A percentile compares a stretch with the other conserved stretches of the same genome.
phyloP scores from a whole-genome alignment of 2,888 invertebrate species.

The Mechanitis messenoides region DNA sequence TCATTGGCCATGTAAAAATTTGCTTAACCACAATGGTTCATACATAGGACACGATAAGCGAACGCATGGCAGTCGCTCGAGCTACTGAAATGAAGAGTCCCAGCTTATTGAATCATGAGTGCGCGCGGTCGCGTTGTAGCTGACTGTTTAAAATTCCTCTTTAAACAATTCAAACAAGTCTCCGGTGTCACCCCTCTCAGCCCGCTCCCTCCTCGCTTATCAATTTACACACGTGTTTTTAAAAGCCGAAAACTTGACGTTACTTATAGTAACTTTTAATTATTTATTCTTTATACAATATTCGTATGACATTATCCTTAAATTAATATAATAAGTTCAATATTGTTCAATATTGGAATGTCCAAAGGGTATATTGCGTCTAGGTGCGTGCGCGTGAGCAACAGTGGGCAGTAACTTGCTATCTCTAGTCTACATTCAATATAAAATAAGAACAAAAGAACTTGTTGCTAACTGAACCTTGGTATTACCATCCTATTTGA shows the following conservation, averaged over 20 bases:
- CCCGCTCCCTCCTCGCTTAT: conserved; percentile 31
- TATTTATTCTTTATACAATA: too few relatives aligned
- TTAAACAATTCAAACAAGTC: conserved; percentile 52
- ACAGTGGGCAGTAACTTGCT: too few relatives aligned
- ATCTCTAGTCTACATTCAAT: too few relatives aligned
- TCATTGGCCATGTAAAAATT: conserved; percentile 69
- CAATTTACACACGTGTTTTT: conserved; percentile 12
- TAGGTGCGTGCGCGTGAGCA: too few relatives aligned
- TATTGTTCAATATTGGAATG: too few relatives aligned
- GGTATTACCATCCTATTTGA: too few relatives aligned
- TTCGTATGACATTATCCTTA: too few relatives aligned
- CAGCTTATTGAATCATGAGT: conserved; percentile 40
- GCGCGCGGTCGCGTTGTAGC: conserved; percentile 17
- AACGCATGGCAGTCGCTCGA: conserved; percentile 47
- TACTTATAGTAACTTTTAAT: too few relatives aligned
- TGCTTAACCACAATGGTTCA: conserved; percentile 52
- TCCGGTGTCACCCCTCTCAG: conserved; percentile 44
- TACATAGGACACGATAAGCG: conserved; percentile 57
- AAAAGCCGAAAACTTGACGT: background rate
- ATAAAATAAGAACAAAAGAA: too few relatives aligned
- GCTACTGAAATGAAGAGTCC: conserved; percentile 25
- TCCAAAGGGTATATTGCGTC: too few relatives aligned
- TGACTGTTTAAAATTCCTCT: conserved; percentile 32
- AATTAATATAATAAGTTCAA: too few relatives aligned
- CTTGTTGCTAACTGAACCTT: too few relatives aligned